A percentile compares a stretch with the other conserved stretches of the same genome.
phyloP scores from a whole-genome alignment of 2,113 vertebrate species.

The Neodon shergylaensis region DNA sequence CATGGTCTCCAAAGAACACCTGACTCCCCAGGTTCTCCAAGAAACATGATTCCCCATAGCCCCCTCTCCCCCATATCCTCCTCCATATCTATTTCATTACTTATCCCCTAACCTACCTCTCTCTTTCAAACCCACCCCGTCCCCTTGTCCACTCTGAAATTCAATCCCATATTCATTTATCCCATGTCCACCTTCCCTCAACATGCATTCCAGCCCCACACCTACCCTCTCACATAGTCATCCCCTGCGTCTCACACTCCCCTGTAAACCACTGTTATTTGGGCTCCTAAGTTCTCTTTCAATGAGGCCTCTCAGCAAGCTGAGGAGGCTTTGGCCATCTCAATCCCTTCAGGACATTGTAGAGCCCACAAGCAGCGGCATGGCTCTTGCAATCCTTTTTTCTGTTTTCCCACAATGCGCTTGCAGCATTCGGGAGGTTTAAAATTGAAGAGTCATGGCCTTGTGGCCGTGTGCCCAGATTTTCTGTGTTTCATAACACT shows the following conservation, averaged over 20 bases:
- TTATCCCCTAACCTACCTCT: neutral
- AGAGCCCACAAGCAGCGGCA: neutral
- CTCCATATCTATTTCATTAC: neutral
- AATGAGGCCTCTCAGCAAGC: neutral
- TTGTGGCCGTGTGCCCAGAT: neutral
- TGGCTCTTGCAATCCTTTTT: neutral
- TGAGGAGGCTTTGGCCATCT: too few relatives aligned
- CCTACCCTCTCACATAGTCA: rapidly evolving
- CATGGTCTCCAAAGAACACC: neutral
- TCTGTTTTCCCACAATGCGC: rapidly evolving
- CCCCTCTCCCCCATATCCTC: neutral
- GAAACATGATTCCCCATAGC: too few relatives aligned
- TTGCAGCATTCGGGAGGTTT: neutral
- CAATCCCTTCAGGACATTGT: neutral
- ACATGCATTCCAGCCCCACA: neutral
- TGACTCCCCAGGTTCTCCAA: neutral
- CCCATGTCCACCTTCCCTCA: neutral
- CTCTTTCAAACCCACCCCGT: neutral
- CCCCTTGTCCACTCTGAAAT: neutral
- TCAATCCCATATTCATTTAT: neutral
- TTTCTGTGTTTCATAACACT: conserved; percentile 23
- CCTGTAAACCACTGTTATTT: neutral
- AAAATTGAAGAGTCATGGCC: conserved; percentile 68
- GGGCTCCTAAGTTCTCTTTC: neutral
- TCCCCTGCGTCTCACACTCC: rapidly evolving